Evolutionary conservation across 2,797 vertebrate species (phyloP), one percentile per base, ranked within the genome.

Genomic region (Coregonus suidteri): DNA sequence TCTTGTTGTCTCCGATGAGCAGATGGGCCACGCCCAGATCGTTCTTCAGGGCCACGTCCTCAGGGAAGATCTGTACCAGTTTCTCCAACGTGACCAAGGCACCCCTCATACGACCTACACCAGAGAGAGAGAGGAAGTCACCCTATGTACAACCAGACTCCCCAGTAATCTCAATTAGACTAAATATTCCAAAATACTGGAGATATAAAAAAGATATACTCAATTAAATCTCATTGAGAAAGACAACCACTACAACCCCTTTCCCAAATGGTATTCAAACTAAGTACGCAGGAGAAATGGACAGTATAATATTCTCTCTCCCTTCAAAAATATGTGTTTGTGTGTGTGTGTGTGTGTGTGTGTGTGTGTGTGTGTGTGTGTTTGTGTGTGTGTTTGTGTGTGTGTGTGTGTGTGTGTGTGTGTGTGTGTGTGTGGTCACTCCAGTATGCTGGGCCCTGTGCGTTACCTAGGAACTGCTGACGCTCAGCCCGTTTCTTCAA

Each of bases 21-120:
- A 99, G 95, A 86, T 97, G 94, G 25, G 96, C 95, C n/a, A 99
- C 98, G 15, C 98, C 98, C 75, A 99, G 94, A 74, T 98, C 96
- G 72, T 99, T 99, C 92, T 95, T 97, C 83, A 98, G 88, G 4
- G 91, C 76, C 35, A 95, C 74, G 79, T 99, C 98, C n/a, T 94
- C 92, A 0, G 98, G 97, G 83, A 97, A 99, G 0, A 95, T 88
- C 71, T 97, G 93, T 74, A 96, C 95, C 78, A 99, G 83, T 80
- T 85, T 95, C 88, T 98, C 95, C 3, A 99, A 92, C 0, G 98
- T 99, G 25, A 92, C 62, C 81, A 98, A 88, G 68, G 97, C 96
- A 0, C 96, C 93, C 35, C 95, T 94, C 88, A 97, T 96, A 65
- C 96, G 96, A 85, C 98, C 98, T 99, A 81, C 1, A 15, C 81